Conservation (phyloP, 2,797 vertebrate genomes). For the Danio tinwini region DNA sequence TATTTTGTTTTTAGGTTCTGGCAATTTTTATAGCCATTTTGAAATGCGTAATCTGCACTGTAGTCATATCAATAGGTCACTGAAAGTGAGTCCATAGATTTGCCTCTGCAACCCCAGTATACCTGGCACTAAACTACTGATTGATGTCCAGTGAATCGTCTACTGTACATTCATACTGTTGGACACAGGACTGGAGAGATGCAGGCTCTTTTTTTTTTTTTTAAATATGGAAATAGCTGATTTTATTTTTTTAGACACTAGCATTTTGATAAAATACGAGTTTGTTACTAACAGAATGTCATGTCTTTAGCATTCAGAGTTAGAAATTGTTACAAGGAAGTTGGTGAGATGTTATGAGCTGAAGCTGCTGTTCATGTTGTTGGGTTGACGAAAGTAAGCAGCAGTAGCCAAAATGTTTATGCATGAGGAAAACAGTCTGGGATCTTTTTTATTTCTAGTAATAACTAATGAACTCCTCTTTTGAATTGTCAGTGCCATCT, state of each 20-base stretch:
- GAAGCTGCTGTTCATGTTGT: slow-evolving; percentile 14
- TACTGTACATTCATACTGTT: neutral
- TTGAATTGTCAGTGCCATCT: slow-evolving; percentile 15
- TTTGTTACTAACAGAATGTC: slow-evolving; percentile 30
- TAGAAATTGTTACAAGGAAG: slow-evolving; percentile 19
- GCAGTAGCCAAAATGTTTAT: neutral
- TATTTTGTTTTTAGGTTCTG: slow-evolving; percentile 19
- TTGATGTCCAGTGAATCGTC: neutral
- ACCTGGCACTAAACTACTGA: slow-evolving; percentile 45
- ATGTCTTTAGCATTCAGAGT: slow-evolving; percentile 7
- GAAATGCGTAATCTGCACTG: slow-evolving; percentile 6
- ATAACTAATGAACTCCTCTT: slow-evolving; percentile 1
- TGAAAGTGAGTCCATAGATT: neutral
- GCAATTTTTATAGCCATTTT: neutral
- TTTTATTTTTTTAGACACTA: slow-evolving; percentile 22
- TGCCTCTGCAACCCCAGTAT: neutral
- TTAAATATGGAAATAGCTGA: slow-evolving; percentile 6
- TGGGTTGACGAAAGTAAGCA: slow-evolving; percentile 4
- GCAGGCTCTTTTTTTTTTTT: neutral
- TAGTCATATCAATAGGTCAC: neutral
- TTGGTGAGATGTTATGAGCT: slow-evolving; percentile 7
- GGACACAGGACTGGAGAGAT: neutral
- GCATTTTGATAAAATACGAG: slow-evolving; percentile 13
- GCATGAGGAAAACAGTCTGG: slow-evolving; percentile 2
- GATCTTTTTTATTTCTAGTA: slow-evolving; percentile 11